phyloP scores from a whole-genome alignment of 2,113 vertebrate species.

The Cynocephalus volans region DNA sequence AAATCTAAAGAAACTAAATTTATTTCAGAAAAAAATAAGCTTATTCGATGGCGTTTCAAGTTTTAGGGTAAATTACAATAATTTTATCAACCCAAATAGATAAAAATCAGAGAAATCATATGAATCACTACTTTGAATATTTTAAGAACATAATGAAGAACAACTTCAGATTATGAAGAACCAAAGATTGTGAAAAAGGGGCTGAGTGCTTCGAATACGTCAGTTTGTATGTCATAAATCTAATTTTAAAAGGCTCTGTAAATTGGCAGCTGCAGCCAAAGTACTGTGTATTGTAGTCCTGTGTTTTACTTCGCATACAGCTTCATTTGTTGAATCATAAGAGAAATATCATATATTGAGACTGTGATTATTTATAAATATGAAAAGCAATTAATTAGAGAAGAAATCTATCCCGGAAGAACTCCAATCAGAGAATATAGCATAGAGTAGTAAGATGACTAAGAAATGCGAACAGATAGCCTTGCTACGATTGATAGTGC shows the following conservation, averaged over 20 bases:
- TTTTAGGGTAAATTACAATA: neutral
- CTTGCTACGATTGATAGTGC: rapidly evolving
- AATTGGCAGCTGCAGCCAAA: neutral
- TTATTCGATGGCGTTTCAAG: neutral
- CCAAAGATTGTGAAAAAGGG: neutral
- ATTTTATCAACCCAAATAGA: neutral
- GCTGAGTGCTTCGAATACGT: neutral
- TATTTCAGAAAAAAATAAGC: neutral
- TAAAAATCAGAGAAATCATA: conserved; percentile 5
- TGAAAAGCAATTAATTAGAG: neutral
- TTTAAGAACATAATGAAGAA: neutral
- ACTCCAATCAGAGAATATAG: neutral
- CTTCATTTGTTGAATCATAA: neutral
- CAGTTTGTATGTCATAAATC: neutral
- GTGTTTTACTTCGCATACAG: neutral
- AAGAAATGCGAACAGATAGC: neutral
- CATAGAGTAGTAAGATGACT: neutral
- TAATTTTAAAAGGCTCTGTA: neutral
- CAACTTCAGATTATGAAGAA: conserved; percentile 38
- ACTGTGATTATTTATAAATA: neutral
- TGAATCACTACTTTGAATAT: neutral
- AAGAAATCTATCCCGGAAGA: neutral
- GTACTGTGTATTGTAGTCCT: neutral
- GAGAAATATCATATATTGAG: neutral
- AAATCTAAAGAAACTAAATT: neutral